Base-by-base conservation (phyloP, 2,888 invertebrate species). In the Cephus runcator region DNA sequence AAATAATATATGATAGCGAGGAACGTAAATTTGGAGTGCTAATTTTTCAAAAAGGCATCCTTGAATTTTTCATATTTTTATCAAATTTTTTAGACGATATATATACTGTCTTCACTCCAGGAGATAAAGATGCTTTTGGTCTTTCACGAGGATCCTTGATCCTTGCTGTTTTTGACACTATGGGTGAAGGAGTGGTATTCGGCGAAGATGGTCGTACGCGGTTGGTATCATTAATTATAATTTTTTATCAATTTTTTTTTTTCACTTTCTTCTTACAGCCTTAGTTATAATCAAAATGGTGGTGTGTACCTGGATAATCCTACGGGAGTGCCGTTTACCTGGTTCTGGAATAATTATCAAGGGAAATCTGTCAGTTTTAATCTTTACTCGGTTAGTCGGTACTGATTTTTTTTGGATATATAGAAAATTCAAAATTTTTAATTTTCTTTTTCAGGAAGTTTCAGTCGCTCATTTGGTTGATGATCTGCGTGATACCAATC, bases 281-380 rank as follows among this genome's bases (percentile, higher is more conserved):
- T 88, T 76, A 87, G 84, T 75, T 88, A 86, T 80, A 88, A 88
- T 84, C 87, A 88, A 82, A 85, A 85, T 40, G 86, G 86, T 35
- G 88, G 88, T 78, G 83, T 86, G 82, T 86, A 78, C 75, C 75
- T 78, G 79, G 85, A 87, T 78, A 83, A 84, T 84, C 85, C 83
- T 35, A 73, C 79, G 3, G 83, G 83, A 23, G 69, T 79, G 68
- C 83, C 88, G 56, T 80, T 83, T 75, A 73, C 79, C 15, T 88
- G 88, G 88, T 81, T 80, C 11, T 88, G 88, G 86, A 82, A 56
- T 56, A 56, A 56, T 56, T 6, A 56, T 56, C 23, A 56, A 23
- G 0, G 23, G 23, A 56, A 23, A 56, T 23, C 56, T 1, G 56
- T 2, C 40, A 9, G 9, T 56, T 56, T 56, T 56, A 56, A 56